Evolutionary conservation across 1,140 invertebrate species (phyloP), one percentile per base, ranked within the genome.

Genomic region (Mycetomoellerius zeteki): DNA sequence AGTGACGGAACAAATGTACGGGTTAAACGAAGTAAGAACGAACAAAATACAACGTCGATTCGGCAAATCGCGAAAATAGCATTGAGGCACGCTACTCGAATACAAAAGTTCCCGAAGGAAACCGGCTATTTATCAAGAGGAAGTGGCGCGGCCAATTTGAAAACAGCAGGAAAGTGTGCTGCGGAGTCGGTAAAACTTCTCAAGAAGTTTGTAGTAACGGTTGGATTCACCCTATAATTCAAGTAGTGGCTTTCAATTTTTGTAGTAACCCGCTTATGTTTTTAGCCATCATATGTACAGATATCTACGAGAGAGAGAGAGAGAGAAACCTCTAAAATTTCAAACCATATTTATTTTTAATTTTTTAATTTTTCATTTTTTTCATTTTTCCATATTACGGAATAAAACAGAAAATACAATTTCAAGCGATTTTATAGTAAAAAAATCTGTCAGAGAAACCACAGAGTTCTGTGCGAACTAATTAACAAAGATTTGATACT

Each of bases 71-170:
- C 19, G 72, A 81, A 80, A 89, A 90, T 85, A 85, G 75, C 86
- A 72, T 84, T 52, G 75, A 85, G 69, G 65, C 78, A 86, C 67
- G 89, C 84, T 86, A 72, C 24, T 37, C 58, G 80, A 88, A 75
- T 73, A 84, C 71, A 89, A 89, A 90, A 90, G 86, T 90, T 82
- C 73, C 56, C 62, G 81, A 67, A 77, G 81, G 81, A 78, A 90
- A 86, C 76, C 50, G 60, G 86, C 82, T 90, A 90, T 91, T 91
- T 91, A 90, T 91, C 89, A 84, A 78, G 76, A 87, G 86, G 86
- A 90, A 90, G 89, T 88, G 62, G 81, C 78, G 87, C 71, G 67
- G 81, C 76, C 86, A 90, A 91, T 91, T 91, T 91, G 82, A 90
- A 90, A 90, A 91, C 86, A 84, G 86, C 52, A 82, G 72, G 86